These are phyloP conservation scores for Lordiphosa stackelbergi DNA, from an alignment of 1,140 invertebrate genomes.

Conservation along the genomic window DNA sequence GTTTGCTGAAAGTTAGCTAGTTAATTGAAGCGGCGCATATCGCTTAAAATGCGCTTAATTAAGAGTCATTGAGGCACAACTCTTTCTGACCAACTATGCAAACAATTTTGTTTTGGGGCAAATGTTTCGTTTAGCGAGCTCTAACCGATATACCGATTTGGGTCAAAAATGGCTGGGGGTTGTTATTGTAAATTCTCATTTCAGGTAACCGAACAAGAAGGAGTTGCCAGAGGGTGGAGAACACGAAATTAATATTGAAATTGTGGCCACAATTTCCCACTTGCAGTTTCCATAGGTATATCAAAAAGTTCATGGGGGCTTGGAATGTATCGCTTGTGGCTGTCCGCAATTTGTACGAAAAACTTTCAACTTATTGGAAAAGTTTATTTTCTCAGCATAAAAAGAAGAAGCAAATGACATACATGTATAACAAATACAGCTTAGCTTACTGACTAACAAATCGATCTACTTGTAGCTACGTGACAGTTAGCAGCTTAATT, in stretches of 20 bases:
- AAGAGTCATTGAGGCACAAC: conserved; percentile 21
- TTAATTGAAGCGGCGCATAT: conserved; percentile 24
- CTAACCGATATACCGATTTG: conserved; percentile 28
- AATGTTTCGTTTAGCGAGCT: conserved; percentile 48
- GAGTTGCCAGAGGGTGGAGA: no score
- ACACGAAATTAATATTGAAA: conserved; percentile 48
- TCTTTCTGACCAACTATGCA: conserved; percentile 32
- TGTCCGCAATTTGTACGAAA: conserved; percentile 47
- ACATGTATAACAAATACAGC: not conserved
- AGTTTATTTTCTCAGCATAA: conserved; percentile 47
- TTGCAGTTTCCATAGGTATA: conserved; percentile 23
- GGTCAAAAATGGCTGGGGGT: conserved; percentile 26
- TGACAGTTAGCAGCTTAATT: conserved; percentile 67
- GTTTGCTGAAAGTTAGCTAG: conserved; percentile 27
- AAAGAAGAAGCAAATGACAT: conserved; percentile 23
- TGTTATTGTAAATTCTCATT: conserved; percentile 33
- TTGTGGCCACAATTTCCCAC: conserved; percentile 41
- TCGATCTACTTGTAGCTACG: conserved; percentile 49
- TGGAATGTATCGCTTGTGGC: conserved; percentile 21
- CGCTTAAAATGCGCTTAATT: conserved; percentile 58
- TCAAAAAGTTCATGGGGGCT: conserved; percentile 23
- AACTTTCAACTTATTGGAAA: conserved; percentile 51
- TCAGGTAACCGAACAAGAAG: conserved; percentile 22
- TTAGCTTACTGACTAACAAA: conserved; percentile 46
- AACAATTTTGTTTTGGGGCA: conserved; percentile 14